These are phyloP conservation scores for Zoanthus solanderi DNA, from an alignment of 92 coral and sea anemone species.

Conservation along the genomic window DNA sequence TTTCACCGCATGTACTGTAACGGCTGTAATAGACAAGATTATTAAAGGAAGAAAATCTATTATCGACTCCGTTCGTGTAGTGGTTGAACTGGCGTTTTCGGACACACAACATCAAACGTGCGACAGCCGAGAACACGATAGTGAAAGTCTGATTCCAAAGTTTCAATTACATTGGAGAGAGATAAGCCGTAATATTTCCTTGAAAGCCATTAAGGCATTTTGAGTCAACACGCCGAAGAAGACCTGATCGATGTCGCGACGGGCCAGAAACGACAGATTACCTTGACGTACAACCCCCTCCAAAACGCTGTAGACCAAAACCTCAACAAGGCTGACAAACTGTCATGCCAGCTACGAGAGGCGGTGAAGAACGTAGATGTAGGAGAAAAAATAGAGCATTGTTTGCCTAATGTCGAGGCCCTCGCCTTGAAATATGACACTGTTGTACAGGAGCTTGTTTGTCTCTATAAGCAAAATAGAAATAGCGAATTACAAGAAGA, in stretches of 20 bases:
- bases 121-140: not conserved
- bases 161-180: not conserved
- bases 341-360: slow-evolving; percentile 10
- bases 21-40: too few relatives aligned
- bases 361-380: not conserved
- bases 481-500: slow-evolving; percentile 13
- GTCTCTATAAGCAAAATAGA: slow-evolving; percentile 14
- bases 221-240: slow-evolving; percentile 26
- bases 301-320: slow-evolving; percentile 41
- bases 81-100: too few relatives aligned
- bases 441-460: slow-evolving; percentile 16
- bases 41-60: too few relatives aligned
- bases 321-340: slow-evolving; percentile 16
- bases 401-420: slow-evolving; percentile 15
- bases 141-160: slow-evolving; percentile 18
- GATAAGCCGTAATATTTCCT: slow-evolving; percentile 22
- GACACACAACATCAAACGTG: too few relatives aligned
- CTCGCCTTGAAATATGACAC: slow-evolving; percentile 31
- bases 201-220: not conserved
- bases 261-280: slow-evolving; percentile 42
- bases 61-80: too few relatives aligned
- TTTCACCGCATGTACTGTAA: too few relatives aligned
- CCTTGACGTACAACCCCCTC: slow-evolving; percentile 51
- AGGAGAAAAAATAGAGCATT: slow-evolving; percentile 23
- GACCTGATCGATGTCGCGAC: not conserved